Evolutionary conservation across 2,113 vertebrate genomes (phyloP).

Genomic region (Amphiprion ocellaris): DNA sequence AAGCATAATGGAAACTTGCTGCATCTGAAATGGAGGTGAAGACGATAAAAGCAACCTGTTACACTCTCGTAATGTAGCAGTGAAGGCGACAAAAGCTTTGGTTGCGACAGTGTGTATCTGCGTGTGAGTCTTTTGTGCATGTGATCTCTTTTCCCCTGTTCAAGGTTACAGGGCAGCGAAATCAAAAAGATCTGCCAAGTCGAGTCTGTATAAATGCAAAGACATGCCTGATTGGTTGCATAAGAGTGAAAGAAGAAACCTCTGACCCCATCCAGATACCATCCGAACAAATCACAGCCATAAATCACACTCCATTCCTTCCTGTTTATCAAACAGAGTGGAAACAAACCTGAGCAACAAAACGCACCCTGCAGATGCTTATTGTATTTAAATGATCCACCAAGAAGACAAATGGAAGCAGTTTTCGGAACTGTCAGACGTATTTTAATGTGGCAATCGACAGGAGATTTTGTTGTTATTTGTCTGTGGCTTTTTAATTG

Average conservation of each 20-base stretch:
- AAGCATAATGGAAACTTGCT: background rate
- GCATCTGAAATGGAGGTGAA: background rate
- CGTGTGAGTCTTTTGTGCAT: background rate
- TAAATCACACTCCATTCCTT: conserved; percentile 50
- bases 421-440: conserved; percentile 28
- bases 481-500: conserved; percentile 17
- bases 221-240: conserved; percentile 61
- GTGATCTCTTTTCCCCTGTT: conserved; percentile 42
- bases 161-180: conserved; percentile 65
- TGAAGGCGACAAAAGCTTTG: background rate
- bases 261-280: conserved; percentile 61
- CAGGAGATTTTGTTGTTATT: background rate
- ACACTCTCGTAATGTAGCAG: background rate
- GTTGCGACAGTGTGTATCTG: background rate
- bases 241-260: conserved; percentile 77
- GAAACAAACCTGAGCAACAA: conserved; percentile 15
- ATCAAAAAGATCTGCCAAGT: conserved; percentile 61
- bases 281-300: conserved; percentile 45
- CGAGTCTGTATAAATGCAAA: conserved; percentile 52
- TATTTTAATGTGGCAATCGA: conserved; percentile 63
- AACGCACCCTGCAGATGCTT: background rate
- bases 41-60: conserved; percentile 4
- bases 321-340: conserved; percentile 42
- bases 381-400: background rate
- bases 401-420: conserved; percentile 27